Base-by-base conservation (phyloP, 2,797 vertebrate species). In the Eulemur rubriventer region DNA sequence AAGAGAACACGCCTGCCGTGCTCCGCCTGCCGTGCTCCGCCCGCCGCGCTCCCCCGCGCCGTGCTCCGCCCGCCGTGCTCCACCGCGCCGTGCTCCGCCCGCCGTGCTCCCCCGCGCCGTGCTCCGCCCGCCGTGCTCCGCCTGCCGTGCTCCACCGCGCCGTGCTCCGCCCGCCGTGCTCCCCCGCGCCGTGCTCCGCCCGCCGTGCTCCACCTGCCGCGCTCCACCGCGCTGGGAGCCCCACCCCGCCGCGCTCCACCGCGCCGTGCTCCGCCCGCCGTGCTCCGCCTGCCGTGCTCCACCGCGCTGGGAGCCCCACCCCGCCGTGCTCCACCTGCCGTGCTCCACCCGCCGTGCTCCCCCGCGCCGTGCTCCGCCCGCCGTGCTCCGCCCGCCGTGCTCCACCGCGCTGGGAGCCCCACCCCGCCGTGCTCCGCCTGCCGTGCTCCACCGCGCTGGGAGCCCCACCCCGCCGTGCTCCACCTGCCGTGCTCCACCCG, bases 31-130 rank as follows among this genome's bases (percentile, higher is more conserved):
- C 38, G 38, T 41, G 38, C 38, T 41, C 38, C 11, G 22, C 13
- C 22, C 2, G 8, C 33, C 0, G 4, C 7, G 26, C 5, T 16
- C 18, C 1, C 6, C 5, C 9, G 3, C 41, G 1, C 2, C n/a
- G n/a, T n/a, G n/a, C n/a, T 41, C 38, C 11, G 22, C 13, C 22
- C 2, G 8, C 33, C 0, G 4, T 10, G 26, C 5, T 16, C 18
- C 1, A 7, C 5, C 9, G 3, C 41, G 1, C 2, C n/a, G n/a
- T n/a, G n/a, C n/a, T 41, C 38, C 11, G 22, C 13, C 22, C 2
- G 8, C 33, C 0, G 4, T 10, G 26, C 5, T 16, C 18, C 1
- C 6, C 5, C 9, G 3, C 41, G 1, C 2, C n/a, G n/a, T n/a
- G n/a, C n/a, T n/a, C n/a, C n/a, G n/a, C n/a, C n/a, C n/a, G n/a